A percentile compares a stretch with the other conserved stretches of the same genome.
Evolutionary conservation across 2,113 vertebrate genomes (phyloP).

Genomic region (Xiphophorus maculatus): DNA sequence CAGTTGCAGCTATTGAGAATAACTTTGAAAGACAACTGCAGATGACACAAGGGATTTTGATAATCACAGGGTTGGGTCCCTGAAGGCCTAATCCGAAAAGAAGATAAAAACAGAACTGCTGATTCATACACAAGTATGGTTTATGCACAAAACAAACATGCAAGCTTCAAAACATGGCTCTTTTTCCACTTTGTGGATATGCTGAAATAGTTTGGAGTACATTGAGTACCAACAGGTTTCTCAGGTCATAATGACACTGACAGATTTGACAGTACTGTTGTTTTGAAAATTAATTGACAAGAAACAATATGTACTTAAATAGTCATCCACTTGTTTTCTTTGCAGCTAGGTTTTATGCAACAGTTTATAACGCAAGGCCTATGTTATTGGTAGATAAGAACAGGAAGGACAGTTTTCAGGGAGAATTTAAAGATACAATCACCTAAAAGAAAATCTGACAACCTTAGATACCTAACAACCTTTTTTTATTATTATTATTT

Average conservation of each 20-base stretch:
- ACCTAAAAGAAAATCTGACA: not conserved
- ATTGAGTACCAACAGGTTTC: not conserved
- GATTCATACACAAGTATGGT: slow-evolving; percentile 66
- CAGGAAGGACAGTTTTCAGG: not conserved
- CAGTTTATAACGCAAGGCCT: not conserved
- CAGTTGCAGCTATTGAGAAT: slow-evolving; percentile 66
- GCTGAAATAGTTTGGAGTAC: slow-evolving; percentile 2
- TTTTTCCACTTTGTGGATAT: slow-evolving; percentile 5
- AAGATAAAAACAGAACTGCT: slow-evolving; percentile 77
- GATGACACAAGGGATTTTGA: slow-evolving; percentile 72
- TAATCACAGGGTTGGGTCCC: slow-evolving; percentile 71
- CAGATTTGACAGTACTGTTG: not conserved
- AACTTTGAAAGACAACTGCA: slow-evolving; percentile 75
- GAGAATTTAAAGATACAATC: not conserved
- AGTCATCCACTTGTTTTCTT: too few species aligned
- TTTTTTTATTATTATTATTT: not conserved
- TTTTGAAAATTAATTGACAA: not conserved
- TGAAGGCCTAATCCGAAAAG: slow-evolving; percentile 73
- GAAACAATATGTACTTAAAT: not conserved
- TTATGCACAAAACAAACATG: slow-evolving; percentile 44
- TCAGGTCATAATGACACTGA: not conserved
- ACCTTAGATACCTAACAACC: not conserved
- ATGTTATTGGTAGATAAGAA: not conserved
- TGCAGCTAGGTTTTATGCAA: too few species aligned
- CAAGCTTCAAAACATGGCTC: slow-evolving; percentile 22